phyloP scores from a whole-genome alignment of 2,113 vertebrate genomes.

The Brevimyrus niger region DNA sequence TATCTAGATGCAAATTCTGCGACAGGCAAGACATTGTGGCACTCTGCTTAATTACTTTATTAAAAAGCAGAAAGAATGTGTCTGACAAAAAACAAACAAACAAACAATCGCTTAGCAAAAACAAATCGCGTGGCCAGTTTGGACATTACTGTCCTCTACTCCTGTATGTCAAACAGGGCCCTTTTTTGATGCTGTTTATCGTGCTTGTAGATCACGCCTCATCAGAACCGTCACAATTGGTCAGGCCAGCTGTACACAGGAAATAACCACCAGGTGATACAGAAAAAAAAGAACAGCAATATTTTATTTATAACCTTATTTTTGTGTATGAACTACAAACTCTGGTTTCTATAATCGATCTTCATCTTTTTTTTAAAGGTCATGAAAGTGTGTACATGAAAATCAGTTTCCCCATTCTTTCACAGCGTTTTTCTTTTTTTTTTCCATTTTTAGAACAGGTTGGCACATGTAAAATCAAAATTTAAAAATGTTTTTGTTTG shows the following conservation, averaged over 20 bases:
- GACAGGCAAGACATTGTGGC: not conserved
- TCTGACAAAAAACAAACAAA: not conserved
- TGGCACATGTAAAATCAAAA: slow-evolving; percentile 83
- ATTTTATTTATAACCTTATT: slow-evolving; percentile 98
- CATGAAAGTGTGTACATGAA: slow-evolving; percentile 83
- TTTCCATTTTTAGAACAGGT: slow-evolving; percentile 72
- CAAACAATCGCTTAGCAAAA: not conserved
- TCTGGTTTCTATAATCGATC: slow-evolving; percentile 80
- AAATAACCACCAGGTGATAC: slow-evolving; percentile 61
- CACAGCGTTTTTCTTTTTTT: slow-evolving; percentile 70
- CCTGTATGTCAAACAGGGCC: not conserved
- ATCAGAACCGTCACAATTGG: not conserved
- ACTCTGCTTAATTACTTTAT: not conserved
- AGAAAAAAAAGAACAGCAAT: slow-evolving; percentile 88
- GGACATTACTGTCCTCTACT: not conserved
- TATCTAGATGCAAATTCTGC: not conserved
- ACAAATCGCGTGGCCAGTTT: not conserved
- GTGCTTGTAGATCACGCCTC: not conserved
- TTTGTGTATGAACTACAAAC: slow-evolving; percentile 96
- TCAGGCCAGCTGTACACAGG: not conserved
- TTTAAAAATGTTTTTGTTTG: slow-evolving; percentile 57
- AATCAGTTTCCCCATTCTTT: slow-evolving; percentile 71
- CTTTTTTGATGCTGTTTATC: not conserved
- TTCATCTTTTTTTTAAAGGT: slow-evolving; percentile 72
- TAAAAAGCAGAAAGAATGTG: not conserved